Evolutionary conservation across 2,888 invertebrate genomes (phyloP).

Genomic region (Tenthredo mesomela): DNA sequence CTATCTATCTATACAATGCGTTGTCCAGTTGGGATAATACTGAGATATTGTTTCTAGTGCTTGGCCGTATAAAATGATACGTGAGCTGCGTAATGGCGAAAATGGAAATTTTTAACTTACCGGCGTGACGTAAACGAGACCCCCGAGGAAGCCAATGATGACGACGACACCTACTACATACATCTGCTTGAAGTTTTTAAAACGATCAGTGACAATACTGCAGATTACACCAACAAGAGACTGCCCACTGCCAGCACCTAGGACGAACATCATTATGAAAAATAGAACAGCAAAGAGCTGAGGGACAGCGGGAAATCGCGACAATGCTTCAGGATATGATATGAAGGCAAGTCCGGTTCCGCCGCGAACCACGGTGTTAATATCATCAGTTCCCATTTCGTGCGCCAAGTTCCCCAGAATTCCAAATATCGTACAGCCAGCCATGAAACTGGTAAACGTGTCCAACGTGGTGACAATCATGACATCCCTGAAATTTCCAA

Average conservation of each 20-base stretch:
- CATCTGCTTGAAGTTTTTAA: conserved; percentile 82
- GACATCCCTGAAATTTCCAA: conserved; percentile 79
- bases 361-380: conserved; percentile 84
- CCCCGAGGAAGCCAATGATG: conserved; percentile 81
- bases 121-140: conserved; percentile 87
- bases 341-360: conserved; percentile 91
- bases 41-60: no score
- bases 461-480: conserved; percentile 90
- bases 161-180: conserved; percentile 82
- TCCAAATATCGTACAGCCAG: conserved; percentile 91
- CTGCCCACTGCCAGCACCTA: conserved; percentile 88
- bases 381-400: conserved; percentile 81
- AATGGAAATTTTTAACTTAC: conserved; percentile 77
- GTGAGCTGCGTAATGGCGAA: background rate
- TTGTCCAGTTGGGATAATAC: background rate
- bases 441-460: conserved; percentile 90
- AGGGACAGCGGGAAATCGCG: conserved; percentile 87
- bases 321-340: conserved; percentile 91
- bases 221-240: conserved; percentile 86
- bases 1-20: no score
- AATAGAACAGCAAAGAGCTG: conserved; percentile 89
- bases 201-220: conserved; percentile 85
- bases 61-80: background rate
- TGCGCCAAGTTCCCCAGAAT: conserved; percentile 90
- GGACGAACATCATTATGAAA: conserved; percentile 89